A percentile compares a stretch with the other conserved stretches of the same genome.
Conservation (phyloP, 2,888 invertebrate species). For the Raillietiella orientalis region DNA sequence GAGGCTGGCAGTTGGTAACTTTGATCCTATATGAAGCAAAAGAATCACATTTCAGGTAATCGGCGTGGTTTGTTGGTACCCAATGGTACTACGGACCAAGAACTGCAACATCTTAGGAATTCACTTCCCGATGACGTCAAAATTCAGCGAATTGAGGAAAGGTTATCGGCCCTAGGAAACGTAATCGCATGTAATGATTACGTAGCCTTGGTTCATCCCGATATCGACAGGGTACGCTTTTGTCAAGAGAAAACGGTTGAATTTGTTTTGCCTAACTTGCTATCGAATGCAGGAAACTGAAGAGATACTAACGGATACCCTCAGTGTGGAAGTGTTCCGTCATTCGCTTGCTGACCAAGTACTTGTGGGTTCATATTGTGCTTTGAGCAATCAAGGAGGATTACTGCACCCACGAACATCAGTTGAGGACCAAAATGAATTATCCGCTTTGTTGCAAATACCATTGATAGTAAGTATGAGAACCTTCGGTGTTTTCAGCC, state of each 20-base stretch:
- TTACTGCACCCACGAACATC: slow-evolving; percentile 84
- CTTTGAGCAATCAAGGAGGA: slow-evolving; percentile 80
- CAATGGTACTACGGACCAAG: slow-evolving; percentile 38
- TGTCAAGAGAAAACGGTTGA: not conserved
- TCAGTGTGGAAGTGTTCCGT: slow-evolving; percentile 85
- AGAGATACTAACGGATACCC: slow-evolving; percentile 69
- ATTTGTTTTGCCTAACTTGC: slow-evolving; percentile 3
- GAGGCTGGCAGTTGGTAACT: slow-evolving; percentile 40
- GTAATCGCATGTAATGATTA: slow-evolving; percentile 96
- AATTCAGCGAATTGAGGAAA: slow-evolving; percentile 79
- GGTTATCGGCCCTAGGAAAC: slow-evolving; percentile 89
- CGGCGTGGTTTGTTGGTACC: slow-evolving; percentile 80
- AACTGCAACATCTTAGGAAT: slow-evolving; percentile 43
- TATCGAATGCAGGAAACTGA: slow-evolving; percentile 33
- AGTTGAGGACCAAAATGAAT: slow-evolving; percentile 75
- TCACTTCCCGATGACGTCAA: slow-evolving; percentile 68
- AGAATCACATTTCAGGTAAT: slow-evolving; percentile 23
- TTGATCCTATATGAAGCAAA: slow-evolving; percentile 9
- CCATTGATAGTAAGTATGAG: slow-evolving; percentile 44
- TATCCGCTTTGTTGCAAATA: slow-evolving; percentile 81
- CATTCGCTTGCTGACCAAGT: slow-evolving; percentile 86
- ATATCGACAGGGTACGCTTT: slow-evolving; percentile 53
- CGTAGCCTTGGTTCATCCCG: slow-evolving; percentile 94
- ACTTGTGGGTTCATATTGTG: slow-evolving; percentile 76
- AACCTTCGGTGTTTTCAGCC: not conserved